Evolutionary conservation across 2,797 vertebrate genomes (phyloP), one percentile per base, ranked within the genome.

Genomic region (Ceryle rudis): DNA sequence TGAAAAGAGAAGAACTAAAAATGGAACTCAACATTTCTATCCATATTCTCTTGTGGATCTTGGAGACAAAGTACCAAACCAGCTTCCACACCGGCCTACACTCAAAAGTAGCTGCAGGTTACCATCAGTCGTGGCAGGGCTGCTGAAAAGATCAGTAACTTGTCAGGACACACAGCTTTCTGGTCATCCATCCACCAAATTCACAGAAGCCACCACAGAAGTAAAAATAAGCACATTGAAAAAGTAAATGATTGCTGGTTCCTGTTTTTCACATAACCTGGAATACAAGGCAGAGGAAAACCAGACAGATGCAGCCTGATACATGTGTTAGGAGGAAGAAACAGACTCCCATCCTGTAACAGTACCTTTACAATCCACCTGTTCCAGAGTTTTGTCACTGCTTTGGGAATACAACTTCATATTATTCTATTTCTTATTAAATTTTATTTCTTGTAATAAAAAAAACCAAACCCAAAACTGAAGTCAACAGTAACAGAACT

Each of bases 401-500:
- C 54, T 91, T 69, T 89, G 66, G 51, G 71, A 88, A 74, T 64
- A 60, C 10, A 75, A 44, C 41, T 75, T 85, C 19, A 42, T 70
- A 71, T 55, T 4, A 23, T 61, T 89, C 49, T 46, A 55, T 69
- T 94, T 74, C 78, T 85, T 88, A 66, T 47, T 82, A 89, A 54
- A 67, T 54, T 91, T 90, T 93, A 66, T 74, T 92, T 90, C 71
- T 77, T 62, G 26, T 70, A 88, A 91, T 69, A 83, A 57, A 90
- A 19, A 28, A 52, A 29, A 52, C 10, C 28, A 49, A 47, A 90
- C n/a, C n/a, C n/a, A n/a, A 58, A 37, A 29, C 4, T 26, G 31
- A 87, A 94, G 42, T 31, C 51, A 81, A 79, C 26, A 83, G 37
- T 72, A 95, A 92, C 81, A 83, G 46, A 80, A 55, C 20, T 70